Evolutionary conservation across 2,797 vertebrate genomes (phyloP), one percentile per base, ranked within the genome.

Genomic region (Lerista edwardsae): DNA sequence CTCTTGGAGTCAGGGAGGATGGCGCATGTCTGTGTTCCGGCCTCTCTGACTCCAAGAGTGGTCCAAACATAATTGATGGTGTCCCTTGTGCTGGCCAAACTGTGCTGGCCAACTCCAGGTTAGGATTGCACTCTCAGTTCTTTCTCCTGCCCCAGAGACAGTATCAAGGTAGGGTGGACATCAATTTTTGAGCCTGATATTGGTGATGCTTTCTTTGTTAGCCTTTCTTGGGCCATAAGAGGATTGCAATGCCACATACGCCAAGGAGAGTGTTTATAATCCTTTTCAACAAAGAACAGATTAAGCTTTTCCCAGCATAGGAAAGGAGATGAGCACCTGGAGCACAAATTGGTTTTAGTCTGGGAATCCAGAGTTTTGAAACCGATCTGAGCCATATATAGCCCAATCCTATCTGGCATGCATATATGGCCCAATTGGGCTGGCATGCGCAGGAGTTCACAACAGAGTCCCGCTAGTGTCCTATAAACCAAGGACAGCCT

Each of bases 191-290:
- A 19, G 0, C 15, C 41, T 34, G 62, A 61, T 73, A 87, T 2
- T 2, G 64, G 8, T 11, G 11, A 1, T 7, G 69, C 47, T 79
- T n/a, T 19, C 69, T n/a, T 47, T 79, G 80, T 74, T 47, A 86
- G 55, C 47, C 61, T 68, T 79, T 79, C 61, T 82, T 74, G 68
- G 47, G 9, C 34, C 34, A 27, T 72, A 77, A 65, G 68, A 78
- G 75, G 67, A 64, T 61, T 69, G 73, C 55, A 62, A 83, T 65
- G n/a, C 68, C 47, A 59, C 2, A 68, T 71, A 39, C 51, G 36
- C 0, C 14, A 17, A 44, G 59, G 34, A 17, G 15, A 82, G 31
- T 5, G 8, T 1, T 72, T 80, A 79, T 84, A 82, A 85, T 6
- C 7, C 0, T 4, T 0, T 2, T 27, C 39, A 59, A 39, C 36